phyloP scores from a whole-genome alignment of 1,140 invertebrate species.

The Mercenaria mercenaria region DNA sequence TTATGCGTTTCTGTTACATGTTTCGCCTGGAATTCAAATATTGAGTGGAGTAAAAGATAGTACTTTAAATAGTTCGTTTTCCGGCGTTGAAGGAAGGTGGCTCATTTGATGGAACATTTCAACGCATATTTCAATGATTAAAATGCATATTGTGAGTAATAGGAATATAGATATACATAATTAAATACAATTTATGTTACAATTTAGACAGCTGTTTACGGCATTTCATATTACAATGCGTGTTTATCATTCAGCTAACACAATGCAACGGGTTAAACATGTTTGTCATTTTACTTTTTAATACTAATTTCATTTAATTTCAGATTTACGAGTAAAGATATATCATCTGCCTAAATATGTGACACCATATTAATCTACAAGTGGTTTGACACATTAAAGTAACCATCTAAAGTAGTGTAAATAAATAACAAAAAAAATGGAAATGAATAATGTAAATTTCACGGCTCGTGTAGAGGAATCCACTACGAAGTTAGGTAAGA shows the following conservation, averaged over 20 bases:
- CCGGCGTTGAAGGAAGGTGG: no score
- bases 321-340: not conserved
- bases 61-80: no score
- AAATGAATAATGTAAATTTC: not conserved
- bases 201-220: no score
- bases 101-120: no score
- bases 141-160: no score
- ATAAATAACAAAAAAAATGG: not conserved
- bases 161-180: no score
- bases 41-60: no score
- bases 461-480: not conserved
- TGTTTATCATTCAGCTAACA: not conserved
- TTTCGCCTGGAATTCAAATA: no score
- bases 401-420: not conserved
- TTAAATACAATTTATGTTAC: no score
- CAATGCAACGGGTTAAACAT: not conserved
- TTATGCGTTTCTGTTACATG: no score
- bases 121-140: no score
- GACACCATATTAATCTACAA: not conserved
- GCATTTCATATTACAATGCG: not conserved
- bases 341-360: not conserved
- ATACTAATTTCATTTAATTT: not conserved
- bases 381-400: not conserved
- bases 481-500: not conserved
- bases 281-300: not conserved